These are phyloP conservation scores for Sebastes flavidus DNA, from an alignment of 2,797 vertebrate species.

Conservation along the genomic window DNA sequence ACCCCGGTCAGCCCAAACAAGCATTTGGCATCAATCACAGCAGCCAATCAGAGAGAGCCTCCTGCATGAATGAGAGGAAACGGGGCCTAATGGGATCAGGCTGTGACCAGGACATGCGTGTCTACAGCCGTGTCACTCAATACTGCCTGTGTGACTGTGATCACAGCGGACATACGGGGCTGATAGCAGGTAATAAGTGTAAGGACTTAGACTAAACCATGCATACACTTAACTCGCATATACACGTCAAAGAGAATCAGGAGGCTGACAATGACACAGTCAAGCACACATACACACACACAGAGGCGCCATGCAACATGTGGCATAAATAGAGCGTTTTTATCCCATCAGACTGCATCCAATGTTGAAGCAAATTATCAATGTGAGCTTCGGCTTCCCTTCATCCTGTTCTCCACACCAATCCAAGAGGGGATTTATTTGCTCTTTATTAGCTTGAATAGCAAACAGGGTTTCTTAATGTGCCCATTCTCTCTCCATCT, in stretches of 20 bases:
- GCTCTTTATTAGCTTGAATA: conserved; percentile 39
- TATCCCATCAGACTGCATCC: background rate
- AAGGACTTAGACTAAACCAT: conserved; percentile 42
- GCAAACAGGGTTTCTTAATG: conserved; percentile 40
- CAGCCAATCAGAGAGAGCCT: conserved; percentile 73
- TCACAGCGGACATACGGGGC: conserved; percentile 48
- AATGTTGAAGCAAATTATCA: background rate
- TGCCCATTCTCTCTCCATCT: conserved; percentile 1
- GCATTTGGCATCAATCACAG: conserved; percentile 68
- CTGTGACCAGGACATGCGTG: conserved; percentile 68
- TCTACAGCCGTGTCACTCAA: conserved; percentile 69
- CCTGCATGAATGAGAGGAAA: conserved; percentile 77
- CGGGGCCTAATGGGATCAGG: conserved; percentile 78
- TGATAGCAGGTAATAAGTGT: conserved; percentile 63
- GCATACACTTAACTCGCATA: conserved; percentile 29
- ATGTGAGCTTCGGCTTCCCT: background rate
- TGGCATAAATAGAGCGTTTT: conserved; percentile 6
- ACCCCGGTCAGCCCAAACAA: conserved; percentile 36
- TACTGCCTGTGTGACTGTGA: conserved; percentile 61
- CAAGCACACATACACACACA: background rate
- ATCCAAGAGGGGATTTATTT: conserved; percentile 44
- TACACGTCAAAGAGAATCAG: conserved; percentile 56
- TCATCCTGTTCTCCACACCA: conserved; percentile 2
- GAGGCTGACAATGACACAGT: conserved; percentile 32
- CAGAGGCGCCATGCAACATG: background rate